Percentiles rank a stretch among this genome's conserved stretches.
Evolutionary conservation across 2,888 invertebrate species (phyloP).

Genomic region (Romanomermis culicivorax): DNA sequence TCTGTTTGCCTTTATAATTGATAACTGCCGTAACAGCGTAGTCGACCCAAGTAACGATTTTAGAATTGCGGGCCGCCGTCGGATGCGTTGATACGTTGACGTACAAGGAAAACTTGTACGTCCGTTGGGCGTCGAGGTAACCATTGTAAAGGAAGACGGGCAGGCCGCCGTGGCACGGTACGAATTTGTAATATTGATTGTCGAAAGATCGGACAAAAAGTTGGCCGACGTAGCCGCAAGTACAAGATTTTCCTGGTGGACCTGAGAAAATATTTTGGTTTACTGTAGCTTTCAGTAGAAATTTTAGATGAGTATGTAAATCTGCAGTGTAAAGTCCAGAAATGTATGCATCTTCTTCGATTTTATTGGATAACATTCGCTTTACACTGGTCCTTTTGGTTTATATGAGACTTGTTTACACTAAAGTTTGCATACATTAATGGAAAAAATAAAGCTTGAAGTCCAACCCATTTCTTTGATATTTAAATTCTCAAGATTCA

Average conservation of each 20-base stretch:
- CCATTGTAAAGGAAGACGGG: not conserved
- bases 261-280: too few relatives aligned
- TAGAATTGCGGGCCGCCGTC: not conserved
- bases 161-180: not conserved
- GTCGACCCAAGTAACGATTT: not conserved
- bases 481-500: too few relatives aligned
- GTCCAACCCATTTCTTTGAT: too few relatives aligned
- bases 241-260: not conserved
- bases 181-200: not conserved
- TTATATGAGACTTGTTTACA: too few relatives aligned
- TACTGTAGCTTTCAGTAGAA: too few relatives aligned
- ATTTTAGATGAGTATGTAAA: too few relatives aligned
- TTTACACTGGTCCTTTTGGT: too few relatives aligned
- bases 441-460: too few relatives aligned
- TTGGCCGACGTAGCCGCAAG: not conserved
- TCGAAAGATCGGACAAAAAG: not conserved
- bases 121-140: not conserved
- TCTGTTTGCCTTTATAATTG: not conserved
- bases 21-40: not conserved
- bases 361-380: too few relatives aligned
- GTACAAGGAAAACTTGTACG: not conserved
- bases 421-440: too few relatives aligned
- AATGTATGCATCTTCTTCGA: too few relatives aligned
- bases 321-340: too few relatives aligned
- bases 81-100: not conserved